Evolutionary conservation across 2,888 invertebrate genomes (phyloP), one percentile per base, ranked within the genome.

Genomic region (Xanthia togata): DNA sequence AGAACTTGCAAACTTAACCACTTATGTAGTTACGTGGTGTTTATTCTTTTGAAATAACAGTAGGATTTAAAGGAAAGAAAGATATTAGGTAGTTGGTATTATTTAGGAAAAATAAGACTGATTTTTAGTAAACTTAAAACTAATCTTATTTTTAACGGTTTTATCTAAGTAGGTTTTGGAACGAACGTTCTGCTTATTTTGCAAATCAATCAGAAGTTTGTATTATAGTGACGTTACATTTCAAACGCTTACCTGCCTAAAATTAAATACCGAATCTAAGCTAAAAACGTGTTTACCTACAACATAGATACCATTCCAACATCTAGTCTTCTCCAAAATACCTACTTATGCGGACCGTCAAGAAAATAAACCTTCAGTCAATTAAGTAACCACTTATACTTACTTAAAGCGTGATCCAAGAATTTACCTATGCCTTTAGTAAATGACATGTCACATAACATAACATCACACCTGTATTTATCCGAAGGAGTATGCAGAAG

Each of bases 1-100:
- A 62, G 70, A 78, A 86, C 78, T 86, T 84, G 78, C 74, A 73
- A 84, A 82, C 68, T 73, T 70, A 78, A 73, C 68, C 73, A 78
- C 73, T 68, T 79, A 76, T 17, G 26, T 76, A 55, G 53, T 59
- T 60, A 76, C 23, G 41, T 70, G 63, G 6, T 63, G 57, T 73
- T 67, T 72, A 60, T 63, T 59, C 57, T 44, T 69, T 17, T 60
- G 62, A 78, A 63, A 59, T 44, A 70, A n/a, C 44, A 41, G 8
- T 23, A 47, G 20, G 12, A n/a, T 65, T 35, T 5, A 26, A 5
- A 69, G 20, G 0, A 55, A 47, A 44, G 1, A 74, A 65, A 31
- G 14, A 3, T 23, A n/a, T n/a, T n/a, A n/a, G n/a, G n/a, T n/a
- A 26, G 17, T 31, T 2, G 31, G 31, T 31, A 31, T n/a, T 35